These are phyloP conservation scores for Nerophis ophidion DNA, from an alignment of 2,113 vertebrate genomes.

Conservation along the genomic window DNA sequence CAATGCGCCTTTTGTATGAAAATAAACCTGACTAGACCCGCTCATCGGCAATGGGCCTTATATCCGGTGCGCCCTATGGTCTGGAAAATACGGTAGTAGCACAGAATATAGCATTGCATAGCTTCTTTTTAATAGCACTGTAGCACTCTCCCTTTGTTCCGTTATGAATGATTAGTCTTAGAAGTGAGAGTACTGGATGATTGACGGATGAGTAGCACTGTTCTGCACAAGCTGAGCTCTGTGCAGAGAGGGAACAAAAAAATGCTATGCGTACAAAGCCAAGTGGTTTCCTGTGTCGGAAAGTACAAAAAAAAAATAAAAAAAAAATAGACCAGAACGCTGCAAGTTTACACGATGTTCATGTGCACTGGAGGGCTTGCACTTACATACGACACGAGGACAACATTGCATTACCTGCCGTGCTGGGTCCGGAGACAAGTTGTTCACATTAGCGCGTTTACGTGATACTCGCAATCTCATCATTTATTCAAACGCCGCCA, in stretches of 20 bases:
- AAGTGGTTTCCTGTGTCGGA: not conserved
- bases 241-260: not conserved
- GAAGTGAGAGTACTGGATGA: not conserved
- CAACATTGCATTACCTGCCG: slow-evolving; percentile 20
- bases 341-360: slow-evolving; percentile 13
- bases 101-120: too few relatives aligned
- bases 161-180: too few relatives aligned
- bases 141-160: too few relatives aligned
- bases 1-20: too few relatives aligned
- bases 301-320: not conserved
- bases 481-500: slow-evolving; percentile 37
- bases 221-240: not conserved
- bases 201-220: not conserved
- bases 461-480: slow-evolving; percentile 24
- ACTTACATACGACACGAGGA: slow-evolving; percentile 20
- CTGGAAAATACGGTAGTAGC: too few relatives aligned
- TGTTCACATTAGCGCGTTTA: slow-evolving; percentile 25
- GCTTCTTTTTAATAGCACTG: too few relatives aligned
- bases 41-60: too few relatives aligned
- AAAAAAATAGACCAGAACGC: slow-evolving; percentile 2
- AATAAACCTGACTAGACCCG: too few relatives aligned
- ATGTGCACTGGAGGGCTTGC: slow-evolving; percentile 1
- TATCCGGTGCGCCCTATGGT: too few relatives aligned
- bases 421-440: slow-evolving; percentile 17
- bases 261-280: not conserved